Conservation (phyloP, 2,797 vertebrate genomes). For the Phaenicophaeus curvirostris region DNA sequence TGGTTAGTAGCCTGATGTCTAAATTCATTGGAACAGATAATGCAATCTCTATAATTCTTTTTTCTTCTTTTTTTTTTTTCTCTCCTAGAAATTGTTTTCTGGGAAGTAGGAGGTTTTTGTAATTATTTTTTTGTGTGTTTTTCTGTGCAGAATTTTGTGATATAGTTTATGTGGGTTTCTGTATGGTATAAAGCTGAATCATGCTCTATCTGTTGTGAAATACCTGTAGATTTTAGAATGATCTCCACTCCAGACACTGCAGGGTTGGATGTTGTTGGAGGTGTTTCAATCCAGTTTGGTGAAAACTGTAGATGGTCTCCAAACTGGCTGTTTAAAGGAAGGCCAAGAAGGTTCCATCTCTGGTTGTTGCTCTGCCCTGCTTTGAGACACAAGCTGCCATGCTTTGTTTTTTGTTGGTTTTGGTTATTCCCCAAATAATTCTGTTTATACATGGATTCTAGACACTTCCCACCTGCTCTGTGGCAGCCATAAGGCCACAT, state of each 20-base stretch:
- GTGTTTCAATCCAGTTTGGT: not conserved
- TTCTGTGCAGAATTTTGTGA: not conserved
- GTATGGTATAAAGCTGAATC: not conserved
- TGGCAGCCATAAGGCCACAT: not conserved
- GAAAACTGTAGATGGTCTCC: not conserved
- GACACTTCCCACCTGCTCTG: not conserved
- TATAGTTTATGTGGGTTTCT: not conserved
- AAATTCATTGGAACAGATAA: not conserved
- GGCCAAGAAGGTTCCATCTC: accelerated
- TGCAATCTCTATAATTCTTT: not conserved
- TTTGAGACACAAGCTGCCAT: not conserved
- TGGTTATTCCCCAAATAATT: not conserved
- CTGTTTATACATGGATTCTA: not conserved
- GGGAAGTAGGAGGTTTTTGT: not conserved
- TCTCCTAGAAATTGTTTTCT: not conserved
- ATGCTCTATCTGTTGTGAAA: not conserved
- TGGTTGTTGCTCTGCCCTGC: accelerated
- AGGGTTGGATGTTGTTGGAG: not conserved
- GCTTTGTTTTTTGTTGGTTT: not conserved
- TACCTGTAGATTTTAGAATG: not conserved
- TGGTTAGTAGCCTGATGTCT: not conserved
- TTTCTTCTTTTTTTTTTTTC: not conserved
- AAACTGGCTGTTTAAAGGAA: not conserved
- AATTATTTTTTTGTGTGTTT: too few species aligned
- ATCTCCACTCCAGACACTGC: not conserved